These are phyloP conservation scores for Ctena decussata DNA, from an alignment of 2,888 invertebrate species.

Conservation along the genomic window DNA sequence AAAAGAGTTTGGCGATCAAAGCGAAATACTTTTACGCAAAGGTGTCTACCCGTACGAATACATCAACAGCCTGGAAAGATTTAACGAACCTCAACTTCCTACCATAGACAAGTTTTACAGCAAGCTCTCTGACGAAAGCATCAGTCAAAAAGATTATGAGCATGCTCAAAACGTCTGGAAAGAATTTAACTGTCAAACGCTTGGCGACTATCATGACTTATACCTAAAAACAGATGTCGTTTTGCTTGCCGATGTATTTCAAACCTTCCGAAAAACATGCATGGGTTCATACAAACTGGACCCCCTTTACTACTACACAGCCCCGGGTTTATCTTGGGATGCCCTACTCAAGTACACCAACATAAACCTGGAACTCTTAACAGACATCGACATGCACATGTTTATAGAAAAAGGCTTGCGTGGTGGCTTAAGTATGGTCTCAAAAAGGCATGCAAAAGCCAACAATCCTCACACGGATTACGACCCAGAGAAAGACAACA, in stretches of 20 bases:
- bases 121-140: constrained; percentile 42
- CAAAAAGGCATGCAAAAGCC: constrained; percentile 76
- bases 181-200: constrained; percentile 57
- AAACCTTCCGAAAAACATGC: constrained; percentile 78
- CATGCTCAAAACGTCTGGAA: constrained; percentile 61
- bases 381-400: constrained; percentile 75
- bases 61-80: constrained; percentile 9
- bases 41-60: constrained; percentile 39
- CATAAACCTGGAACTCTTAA: constrained; percentile 74
- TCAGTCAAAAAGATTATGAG: constrained; percentile 66
- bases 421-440: constrained; percentile 65
- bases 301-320: constrained; percentile 76
- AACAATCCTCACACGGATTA: constrained; percentile 71
- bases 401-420: constrained; percentile 68
- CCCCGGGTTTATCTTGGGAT: constrained; percentile 76
- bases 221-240: constrained; percentile 75
- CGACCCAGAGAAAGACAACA: constrained; percentile 25
- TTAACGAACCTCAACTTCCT: constrained; percentile 53
- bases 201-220: constrained; percentile 60
- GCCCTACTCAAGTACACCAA: constrained; percentile 63
- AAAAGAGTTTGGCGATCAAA: constrained; percentile 12
- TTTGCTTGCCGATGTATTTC: constrained; percentile 81
- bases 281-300: constrained; percentile 72
- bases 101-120: constrained; percentile 57
- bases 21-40: constrained; percentile 9